Base-by-base conservation (phyloP, 64 coral and sea anemone genomes). In the Acropora yongei region DNA sequence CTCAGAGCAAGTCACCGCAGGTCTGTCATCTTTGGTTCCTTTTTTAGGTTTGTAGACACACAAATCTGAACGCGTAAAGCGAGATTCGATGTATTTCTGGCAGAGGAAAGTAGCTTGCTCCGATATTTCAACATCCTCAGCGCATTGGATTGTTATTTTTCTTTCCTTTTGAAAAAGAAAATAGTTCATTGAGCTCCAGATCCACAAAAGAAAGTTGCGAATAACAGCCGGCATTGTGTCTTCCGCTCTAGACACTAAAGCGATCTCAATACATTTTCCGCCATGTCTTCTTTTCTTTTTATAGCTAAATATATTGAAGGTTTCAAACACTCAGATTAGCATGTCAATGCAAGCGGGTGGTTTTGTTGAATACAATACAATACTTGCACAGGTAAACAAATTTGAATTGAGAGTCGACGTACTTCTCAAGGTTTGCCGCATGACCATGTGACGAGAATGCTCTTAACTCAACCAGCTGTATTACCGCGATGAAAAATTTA, bases 71-170 rank as follows among this genome's bases (percentile, higher is more conserved):
- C 88, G 87, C 49, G 61, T 86, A 75, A 95, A 95, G 57, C 93
- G 44, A 42, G 39, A 80, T 55, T 95, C 88, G 65, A 96, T 96
- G 83, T 96, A 96, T 41, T 93, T 90, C 41, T 86, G 71, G 47
- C 95, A 96, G 5, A 96, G 53, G 69, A 87, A 96, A 75, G 61
- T 80, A 1, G 91, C 92, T 73, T 93, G 82, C 51, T 89, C 44
- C 11, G 88, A 77, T n/a, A 96, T 96, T 78, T 93, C 80, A 68
- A 68, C 57, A 55, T 92, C 83, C 16, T 83, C 80, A 1, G 57
- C 13, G 9, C 51, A 83, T 17, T 14, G 13, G 44, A 14, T 66
- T 18, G 20, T 66, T 16, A 16, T 83, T 57, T 7, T 83, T 6
- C 67, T 83, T 16, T 6, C 67, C 5, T 83, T 83, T 44, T 41